These are phyloP conservation scores for Microctenopoma lineatum DNA, from an alignment of 2,797 vertebrate species.

Conservation along the genomic window DNA sequence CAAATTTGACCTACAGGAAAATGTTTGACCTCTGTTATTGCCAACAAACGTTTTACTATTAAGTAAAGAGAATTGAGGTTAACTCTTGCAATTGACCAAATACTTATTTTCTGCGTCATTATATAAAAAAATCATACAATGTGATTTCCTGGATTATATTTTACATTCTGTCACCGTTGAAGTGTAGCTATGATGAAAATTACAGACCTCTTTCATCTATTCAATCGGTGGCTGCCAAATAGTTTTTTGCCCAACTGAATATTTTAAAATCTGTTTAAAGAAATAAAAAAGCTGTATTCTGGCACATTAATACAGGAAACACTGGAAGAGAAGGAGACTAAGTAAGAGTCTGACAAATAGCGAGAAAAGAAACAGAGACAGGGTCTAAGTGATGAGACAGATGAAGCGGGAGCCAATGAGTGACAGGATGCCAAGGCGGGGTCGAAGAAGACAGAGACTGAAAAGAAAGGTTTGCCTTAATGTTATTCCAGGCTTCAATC, in stretches of 20 bases:
- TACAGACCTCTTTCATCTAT: too few species aligned
- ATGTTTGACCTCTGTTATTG: too few species aligned
- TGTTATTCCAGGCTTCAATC: slow-evolving; percentile 71
- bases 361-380: slow-evolving; percentile 28
- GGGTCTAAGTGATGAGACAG: slow-evolving; percentile 58
- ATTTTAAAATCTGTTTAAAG: background rate
- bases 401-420: slow-evolving; percentile 51
- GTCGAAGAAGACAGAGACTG: slow-evolving; percentile 36
- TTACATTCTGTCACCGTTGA: too few species aligned
- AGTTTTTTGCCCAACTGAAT: background rate
- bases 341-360: slow-evolving; percentile 18
- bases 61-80: too few species aligned
- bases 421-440: slow-evolving; percentile 59
- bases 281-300: background rate
- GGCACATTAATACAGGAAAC: background rate
- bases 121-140: too few species aligned
- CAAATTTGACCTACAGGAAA: too few species aligned
- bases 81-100: too few species aligned
- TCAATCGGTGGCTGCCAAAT: too few species aligned
- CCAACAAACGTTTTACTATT: too few species aligned
- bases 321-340: slow-evolving; percentile 13
- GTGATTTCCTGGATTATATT: too few species aligned
- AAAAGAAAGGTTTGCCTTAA: slow-evolving; percentile 63
- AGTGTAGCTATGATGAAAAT: too few species aligned
- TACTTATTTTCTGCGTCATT: too few species aligned